phyloP scores from a whole-genome alignment of 2,888 invertebrate species.

The Chaetogeoica ovagalla region DNA sequence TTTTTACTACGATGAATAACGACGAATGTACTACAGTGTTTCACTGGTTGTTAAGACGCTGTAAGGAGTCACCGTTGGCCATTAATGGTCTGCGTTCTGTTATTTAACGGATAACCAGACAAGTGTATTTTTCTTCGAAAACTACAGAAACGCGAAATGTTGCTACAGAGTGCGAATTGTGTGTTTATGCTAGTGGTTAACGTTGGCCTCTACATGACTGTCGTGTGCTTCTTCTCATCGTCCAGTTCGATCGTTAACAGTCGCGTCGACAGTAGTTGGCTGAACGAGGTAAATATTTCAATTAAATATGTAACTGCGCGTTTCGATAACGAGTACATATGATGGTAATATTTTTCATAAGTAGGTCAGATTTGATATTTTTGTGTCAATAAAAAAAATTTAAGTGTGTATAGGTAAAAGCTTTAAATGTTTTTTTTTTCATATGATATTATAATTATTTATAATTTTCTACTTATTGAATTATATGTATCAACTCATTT shows the following conservation, averaged over 20 bases:
- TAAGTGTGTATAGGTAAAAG: background rate
- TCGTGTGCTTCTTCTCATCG: constrained; percentile 39
- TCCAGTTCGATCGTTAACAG: constrained; percentile 30
- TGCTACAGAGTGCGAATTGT: background rate
- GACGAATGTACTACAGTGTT: background rate
- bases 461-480: background rate
- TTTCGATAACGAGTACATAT: background rate
- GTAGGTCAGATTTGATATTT: constrained; percentile 6
- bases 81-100: background rate
- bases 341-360: background rate
- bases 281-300: constrained; percentile 30
- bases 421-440: background rate
- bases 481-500: background rate
- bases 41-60: background rate
- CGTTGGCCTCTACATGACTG: constrained; percentile 35
- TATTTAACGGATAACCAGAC: background rate
- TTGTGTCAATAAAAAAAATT: background rate
- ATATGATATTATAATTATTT: too few relatives aligned
- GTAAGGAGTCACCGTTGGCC: background rate
- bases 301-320: background rate
- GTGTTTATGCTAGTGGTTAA: constrained; percentile 34
- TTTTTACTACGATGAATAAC: background rate
- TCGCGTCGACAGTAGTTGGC: constrained; percentile 30
- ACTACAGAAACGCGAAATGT: background rate
- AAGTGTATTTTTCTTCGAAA: background rate